These are phyloP conservation scores for Prionailurus bengalensis DNA, from an alignment of 2,113 vertebrate genomes.

Conservation along the genomic window DNA sequence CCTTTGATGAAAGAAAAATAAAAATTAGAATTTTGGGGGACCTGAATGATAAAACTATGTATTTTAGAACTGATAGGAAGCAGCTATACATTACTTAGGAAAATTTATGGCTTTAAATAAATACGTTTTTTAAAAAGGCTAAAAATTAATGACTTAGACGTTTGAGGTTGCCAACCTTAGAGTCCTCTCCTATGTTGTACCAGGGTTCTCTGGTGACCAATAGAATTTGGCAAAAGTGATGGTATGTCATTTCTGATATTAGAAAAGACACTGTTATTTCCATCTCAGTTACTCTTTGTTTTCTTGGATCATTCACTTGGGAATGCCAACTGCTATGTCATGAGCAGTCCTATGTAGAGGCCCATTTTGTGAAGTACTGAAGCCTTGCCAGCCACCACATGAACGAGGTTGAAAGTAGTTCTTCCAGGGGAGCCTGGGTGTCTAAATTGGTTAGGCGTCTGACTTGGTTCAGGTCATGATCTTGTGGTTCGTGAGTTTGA, in stretches of 20 bases:
- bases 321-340: background rate
- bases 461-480: too few species aligned
- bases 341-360: background rate
- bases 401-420: background rate
- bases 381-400: background rate
- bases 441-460: too few species aligned
- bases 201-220: background rate
- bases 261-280: constrained; percentile 19
- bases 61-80: background rate
- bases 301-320: background rate
- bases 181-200: background rate
- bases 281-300: background rate
- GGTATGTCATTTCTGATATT: background rate
- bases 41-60: background rate
- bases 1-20: constrained; percentile 2
- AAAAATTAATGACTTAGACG: background rate
- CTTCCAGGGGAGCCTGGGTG: background rate
- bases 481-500: too few species aligned
- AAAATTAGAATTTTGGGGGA: background rate
- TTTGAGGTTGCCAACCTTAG: background rate
- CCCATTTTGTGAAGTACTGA: background rate
- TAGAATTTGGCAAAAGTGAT: constrained; percentile 38
- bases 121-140: constrained; percentile 28
- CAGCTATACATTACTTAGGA: background rate
- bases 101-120: constrained; percentile 5